Evolutionary conservation across 2,888 invertebrate genomes (phyloP).

Genomic region (Epistrophella euchroma): DNA sequence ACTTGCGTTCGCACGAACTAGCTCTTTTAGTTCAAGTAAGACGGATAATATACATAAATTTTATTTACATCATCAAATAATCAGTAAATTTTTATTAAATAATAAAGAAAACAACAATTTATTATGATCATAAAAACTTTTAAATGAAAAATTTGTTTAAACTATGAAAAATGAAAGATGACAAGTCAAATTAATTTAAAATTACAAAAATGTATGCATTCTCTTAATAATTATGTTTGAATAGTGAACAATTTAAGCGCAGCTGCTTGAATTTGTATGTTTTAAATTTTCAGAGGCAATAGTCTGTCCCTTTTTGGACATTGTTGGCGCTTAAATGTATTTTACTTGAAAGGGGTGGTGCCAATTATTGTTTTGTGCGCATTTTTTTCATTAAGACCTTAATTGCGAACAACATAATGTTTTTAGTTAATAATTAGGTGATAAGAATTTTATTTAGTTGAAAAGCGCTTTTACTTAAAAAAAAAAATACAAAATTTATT

Average conservation of each 20-base stretch:
- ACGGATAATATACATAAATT: too few species aligned
- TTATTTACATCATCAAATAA: too few species aligned
- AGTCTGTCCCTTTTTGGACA: background rate
- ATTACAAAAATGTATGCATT: background rate
- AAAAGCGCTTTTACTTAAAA: too few species aligned
- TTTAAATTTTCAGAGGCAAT: background rate
- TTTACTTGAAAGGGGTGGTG: conserved; percentile 1
- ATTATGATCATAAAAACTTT: background rate
- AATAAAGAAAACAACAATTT: background rate
- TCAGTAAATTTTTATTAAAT: background rate
- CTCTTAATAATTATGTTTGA: background rate
- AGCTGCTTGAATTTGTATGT: background rate
- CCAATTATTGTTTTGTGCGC: background rate
- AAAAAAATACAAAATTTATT: too few species aligned
- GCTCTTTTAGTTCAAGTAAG: too few species aligned
- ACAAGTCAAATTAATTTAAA: conserved; percentile 16
- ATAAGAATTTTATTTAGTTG: too few species aligned
- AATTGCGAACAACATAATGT: too few species aligned
- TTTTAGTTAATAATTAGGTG: too few species aligned
- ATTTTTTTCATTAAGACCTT: background rate
- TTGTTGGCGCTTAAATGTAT: background rate
- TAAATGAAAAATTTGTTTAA: background rate
- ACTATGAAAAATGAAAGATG: background rate
- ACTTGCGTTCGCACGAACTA: too few species aligned
- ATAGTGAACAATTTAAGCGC: conserved; percentile 8